Base-by-base conservation (phyloP, 2,113 vertebrate species). In the human region DNA sequence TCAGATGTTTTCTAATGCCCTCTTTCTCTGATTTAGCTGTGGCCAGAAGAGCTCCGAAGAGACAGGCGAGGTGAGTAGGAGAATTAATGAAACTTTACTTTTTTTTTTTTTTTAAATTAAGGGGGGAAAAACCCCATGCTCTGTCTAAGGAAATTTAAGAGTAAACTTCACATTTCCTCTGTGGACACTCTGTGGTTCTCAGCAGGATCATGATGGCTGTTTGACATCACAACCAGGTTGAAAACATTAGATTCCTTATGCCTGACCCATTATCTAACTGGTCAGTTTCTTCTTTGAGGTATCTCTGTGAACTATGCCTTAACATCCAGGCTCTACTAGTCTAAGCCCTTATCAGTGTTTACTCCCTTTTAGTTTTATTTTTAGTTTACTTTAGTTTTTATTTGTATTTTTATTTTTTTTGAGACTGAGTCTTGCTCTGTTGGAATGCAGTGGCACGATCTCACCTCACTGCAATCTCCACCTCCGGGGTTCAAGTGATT, bases 11-110 rank as follows among this genome's bases (percentile, higher is more conserved):
- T 90, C 55, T 98, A 87, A 97, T 84, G 43, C 22, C n/a, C 43
- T 61, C 59, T 27, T 84, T 32, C 93, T 88, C 93, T 97, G 45
- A 93, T 98, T 97, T 98, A 99, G 98, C 94, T 98, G n/a, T 97
- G 87, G 27, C 61, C 45, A 83, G 20, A 92, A 94, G 82, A 57
- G 68, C 45, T 9, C 97, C 61, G 81, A 97, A 81, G 78, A 6
- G 0, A 2, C 38, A 45, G 2, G 0, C 0, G 5, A 97, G 97
- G 98, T 99, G 90, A 70, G 98, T 98, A 86, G 57, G 66, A 95
- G 38, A 95, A 96, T 93, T 90, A 40, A 84, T 78, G 30, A 90
- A 92, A 83, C 59, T 72, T 83, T 50, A 61, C 27, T 22, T 90
- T 88, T 25, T 61, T 61, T n/a, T n/a, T n/a, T 92, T 75, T 35